Evolutionary conservation across 2,113 vertebrate genomes (phyloP).

Genomic region (Erythrocercus mccallii): DNA sequence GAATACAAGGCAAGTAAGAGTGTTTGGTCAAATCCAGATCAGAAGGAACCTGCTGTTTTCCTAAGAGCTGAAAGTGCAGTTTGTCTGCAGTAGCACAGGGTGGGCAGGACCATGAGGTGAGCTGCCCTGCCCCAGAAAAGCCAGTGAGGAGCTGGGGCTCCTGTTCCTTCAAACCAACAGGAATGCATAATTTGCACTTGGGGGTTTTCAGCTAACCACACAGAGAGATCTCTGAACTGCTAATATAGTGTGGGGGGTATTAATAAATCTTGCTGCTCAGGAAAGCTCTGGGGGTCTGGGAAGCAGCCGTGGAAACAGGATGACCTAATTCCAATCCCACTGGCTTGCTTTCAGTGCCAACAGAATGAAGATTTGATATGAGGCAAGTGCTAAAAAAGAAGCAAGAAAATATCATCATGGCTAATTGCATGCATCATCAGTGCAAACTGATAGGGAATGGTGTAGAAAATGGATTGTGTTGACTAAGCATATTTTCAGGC

Average conservation of each 20-base stretch:
- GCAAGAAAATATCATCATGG: neutral
- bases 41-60: neutral
- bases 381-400: neutral
- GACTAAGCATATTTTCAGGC: neutral
- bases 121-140: accelerated
- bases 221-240: neutral
- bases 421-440: neutral
- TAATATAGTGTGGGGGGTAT: neutral
- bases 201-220: neutral
- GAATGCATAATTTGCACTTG: neutral
- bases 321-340: neutral
- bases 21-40: neutral
- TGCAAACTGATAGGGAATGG: neutral
- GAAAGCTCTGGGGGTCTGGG: neutral
- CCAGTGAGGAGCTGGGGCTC: neutral
- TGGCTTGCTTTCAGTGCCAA: neutral
- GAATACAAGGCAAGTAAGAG: neutral
- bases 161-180: neutral
- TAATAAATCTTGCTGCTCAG: neutral
- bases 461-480: neutral
- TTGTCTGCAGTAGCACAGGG: neutral
- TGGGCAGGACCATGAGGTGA: neutral
- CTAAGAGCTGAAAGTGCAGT: neutral
- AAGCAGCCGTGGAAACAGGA: neutral
- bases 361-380: neutral